Evolutionary conservation across 2,113 vertebrate genomes (phyloP).

Genomic region (Athene noctua): DNA sequence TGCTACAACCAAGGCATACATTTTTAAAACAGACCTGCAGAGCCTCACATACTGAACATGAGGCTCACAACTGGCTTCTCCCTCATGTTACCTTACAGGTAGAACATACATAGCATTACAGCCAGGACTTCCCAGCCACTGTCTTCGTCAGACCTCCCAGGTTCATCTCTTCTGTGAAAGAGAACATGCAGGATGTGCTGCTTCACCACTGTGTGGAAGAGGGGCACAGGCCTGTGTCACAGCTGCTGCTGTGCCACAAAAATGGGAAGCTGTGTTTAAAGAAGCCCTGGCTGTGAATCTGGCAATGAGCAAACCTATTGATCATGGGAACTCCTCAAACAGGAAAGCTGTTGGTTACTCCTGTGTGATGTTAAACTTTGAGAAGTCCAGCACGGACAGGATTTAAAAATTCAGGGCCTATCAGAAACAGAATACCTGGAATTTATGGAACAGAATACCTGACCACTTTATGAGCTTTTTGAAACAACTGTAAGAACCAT

Average conservation of each 20-base stretch:
- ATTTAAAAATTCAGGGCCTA: background rate
- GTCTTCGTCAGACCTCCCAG: background rate
- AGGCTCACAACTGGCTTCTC: background rate
- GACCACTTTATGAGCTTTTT: background rate
- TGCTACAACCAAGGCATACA: background rate
- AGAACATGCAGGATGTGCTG: fast-evolving
- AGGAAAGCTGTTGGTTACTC: background rate
- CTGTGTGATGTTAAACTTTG: background rate
- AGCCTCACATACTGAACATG: fast-evolving
- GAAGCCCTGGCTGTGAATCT: background rate
- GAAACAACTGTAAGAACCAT: background rate
- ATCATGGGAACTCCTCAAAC: background rate
- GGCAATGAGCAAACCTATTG: background rate
- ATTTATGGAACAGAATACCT: background rate
- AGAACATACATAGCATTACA: background rate
- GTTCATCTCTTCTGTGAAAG: background rate
- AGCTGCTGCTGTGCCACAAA: background rate
- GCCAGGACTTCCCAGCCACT: background rate
- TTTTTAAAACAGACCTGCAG: background rate
- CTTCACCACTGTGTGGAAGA: background rate
- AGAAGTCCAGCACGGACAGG: background rate
- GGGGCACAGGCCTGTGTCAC: background rate
- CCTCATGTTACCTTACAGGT: background rate
- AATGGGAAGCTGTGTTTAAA: background rate
- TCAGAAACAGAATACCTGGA: background rate